These are phyloP conservation scores for Scaptomyza polygonia DNA, from an alignment of 2,888 invertebrate species.

Conservation along the genomic window DNA sequence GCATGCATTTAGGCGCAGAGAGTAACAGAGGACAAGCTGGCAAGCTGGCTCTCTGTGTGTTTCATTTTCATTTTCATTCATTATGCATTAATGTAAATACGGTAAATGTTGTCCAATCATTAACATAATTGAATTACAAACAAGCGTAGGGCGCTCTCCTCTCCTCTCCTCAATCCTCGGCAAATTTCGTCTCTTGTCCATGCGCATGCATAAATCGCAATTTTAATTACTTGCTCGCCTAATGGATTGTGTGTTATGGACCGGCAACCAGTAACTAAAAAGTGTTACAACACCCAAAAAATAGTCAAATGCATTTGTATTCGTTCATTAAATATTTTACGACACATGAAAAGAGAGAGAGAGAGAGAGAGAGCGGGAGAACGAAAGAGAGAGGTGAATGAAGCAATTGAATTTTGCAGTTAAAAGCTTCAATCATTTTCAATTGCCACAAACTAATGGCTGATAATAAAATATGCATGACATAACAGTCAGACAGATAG, in stretches of 20 bases:
- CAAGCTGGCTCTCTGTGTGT: slow-evolving; percentile 48
- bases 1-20: slow-evolving; percentile 58
- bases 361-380: neutral
- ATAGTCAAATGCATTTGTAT: slow-evolving; percentile 25
- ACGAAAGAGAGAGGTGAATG: slow-evolving; percentile 26
- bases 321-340: slow-evolving; percentile 64
- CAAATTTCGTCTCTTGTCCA: slow-evolving; percentile 57
- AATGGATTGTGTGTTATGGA: slow-evolving; percentile 67
- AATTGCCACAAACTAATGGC: slow-evolving; percentile 80
- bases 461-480: slow-evolving; percentile 79
- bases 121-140: slow-evolving; percentile 84
- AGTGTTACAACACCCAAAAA: slow-evolving; percentile 23
- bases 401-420: slow-evolving; percentile 78
- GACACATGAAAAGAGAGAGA: slow-evolving; percentile 4
- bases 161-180: neutral
- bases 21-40: neutral
- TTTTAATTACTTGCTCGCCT: slow-evolving; percentile 76
- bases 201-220: slow-evolving; percentile 76
- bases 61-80: slow-evolving; percentile 64
- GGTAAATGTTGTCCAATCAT: slow-evolving; percentile 84
- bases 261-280: slow-evolving; percentile 31
- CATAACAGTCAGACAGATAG: slow-evolving; percentile 52
- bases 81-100: slow-evolving; percentile 84
- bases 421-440: slow-evolving; percentile 80
- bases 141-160: slow-evolving; percentile 67